phyloP scores from a whole-genome alignment of 2,888 invertebrate genomes.

The Eupithecia vulgata region DNA sequence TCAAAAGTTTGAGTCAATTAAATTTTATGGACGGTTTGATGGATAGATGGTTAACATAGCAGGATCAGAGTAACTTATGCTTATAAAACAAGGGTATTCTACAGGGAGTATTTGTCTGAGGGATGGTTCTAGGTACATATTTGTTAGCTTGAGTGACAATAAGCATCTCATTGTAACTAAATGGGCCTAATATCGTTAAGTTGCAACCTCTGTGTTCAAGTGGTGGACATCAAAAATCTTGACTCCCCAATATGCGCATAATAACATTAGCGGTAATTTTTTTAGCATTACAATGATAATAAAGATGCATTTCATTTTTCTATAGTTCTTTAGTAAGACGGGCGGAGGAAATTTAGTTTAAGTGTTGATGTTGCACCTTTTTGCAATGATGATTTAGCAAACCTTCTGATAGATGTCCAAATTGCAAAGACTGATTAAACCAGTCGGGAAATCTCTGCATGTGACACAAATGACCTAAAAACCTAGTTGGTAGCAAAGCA shows the following conservation, averaged over 20 bases:
- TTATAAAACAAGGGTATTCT: background rate
- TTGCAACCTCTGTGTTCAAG: background rate
- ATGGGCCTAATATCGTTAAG: background rate
- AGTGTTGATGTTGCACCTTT: background rate
- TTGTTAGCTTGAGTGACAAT: background rate
- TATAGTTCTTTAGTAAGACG: background rate
- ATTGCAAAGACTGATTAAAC: background rate
- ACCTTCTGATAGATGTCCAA: background rate
- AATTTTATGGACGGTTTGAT: background rate
- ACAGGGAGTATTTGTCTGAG: background rate
- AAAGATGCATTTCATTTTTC: background rate
- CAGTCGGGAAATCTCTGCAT: background rate
- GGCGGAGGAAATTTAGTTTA: no score
- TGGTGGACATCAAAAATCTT: background rate
- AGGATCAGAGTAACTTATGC: background rate
- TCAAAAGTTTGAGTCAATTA: background rate
- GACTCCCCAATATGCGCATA: background rate
- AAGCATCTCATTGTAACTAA: background rate
- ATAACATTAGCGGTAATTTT: background rate
- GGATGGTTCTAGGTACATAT: background rate
- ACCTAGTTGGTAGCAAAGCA: conserved; percentile 41
- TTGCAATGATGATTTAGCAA: background rate
- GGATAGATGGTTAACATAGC: background rate
- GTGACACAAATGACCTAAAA: conserved; percentile 52
- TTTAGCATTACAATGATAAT: background rate